These are phyloP conservation scores for Thunnus maccoyii DNA, from an alignment of 2,113 vertebrate genomes.

Conservation along the genomic window DNA sequence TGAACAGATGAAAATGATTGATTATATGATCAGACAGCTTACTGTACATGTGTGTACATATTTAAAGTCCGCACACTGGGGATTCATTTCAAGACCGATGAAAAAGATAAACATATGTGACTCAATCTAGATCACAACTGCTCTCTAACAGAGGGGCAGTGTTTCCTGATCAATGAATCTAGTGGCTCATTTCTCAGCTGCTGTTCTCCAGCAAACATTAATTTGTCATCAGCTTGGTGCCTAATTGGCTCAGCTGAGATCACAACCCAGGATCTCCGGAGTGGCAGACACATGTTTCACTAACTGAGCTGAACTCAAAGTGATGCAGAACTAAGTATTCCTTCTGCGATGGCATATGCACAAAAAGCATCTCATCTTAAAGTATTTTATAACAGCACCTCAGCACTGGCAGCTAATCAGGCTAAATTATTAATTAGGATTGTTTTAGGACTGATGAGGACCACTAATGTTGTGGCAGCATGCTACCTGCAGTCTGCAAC, in stretches of 20 bases:
- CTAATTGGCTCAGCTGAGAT: neutral
- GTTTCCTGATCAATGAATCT: neutral
- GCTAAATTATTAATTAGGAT: neutral
- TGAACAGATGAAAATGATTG: no score
- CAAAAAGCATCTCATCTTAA: no score
- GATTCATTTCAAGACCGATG: no score
- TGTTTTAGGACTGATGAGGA: conserved; percentile 2
- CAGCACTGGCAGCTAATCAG: neutral
- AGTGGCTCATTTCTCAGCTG: neutral
- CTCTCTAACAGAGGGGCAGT: neutral
- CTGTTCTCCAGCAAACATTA: neutral
- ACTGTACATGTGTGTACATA: no score
- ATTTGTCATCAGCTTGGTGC: neutral
- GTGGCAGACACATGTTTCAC: neutral
- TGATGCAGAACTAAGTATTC: conserved; percentile 13
- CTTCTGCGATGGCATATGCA: neutral
- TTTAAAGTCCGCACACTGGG: no score
- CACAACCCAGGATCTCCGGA: neutral
- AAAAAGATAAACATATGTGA: neutral
- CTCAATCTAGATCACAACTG: no score
- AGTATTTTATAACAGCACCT: no score
- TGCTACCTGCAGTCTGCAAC: conserved; percentile 1
- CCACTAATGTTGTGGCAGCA: neutral
- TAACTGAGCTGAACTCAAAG: conserved; percentile 3
- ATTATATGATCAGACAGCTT: no score